Evolutionary conservation across 2,888 invertebrate genomes (phyloP).

Genomic region (Microctonus brassicae): DNA sequence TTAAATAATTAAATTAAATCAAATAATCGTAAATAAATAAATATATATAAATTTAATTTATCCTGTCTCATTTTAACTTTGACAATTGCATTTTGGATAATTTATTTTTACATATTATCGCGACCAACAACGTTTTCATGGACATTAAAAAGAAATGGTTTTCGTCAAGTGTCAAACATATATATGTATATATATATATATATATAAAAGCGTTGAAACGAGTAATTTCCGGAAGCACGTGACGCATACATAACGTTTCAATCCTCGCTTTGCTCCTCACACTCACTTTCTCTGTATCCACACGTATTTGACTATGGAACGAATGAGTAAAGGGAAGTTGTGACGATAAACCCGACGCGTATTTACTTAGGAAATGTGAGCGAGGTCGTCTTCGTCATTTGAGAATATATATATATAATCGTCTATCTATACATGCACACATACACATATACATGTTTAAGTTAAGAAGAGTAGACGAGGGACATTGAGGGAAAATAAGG

Average conservation of each 20-base stretch:
- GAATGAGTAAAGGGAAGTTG: constrained; percentile 2
- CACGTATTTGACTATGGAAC: constrained; percentile 1
- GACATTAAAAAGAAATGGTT: not conserved
- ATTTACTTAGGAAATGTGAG: constrained; percentile 36
- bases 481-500: not conserved
- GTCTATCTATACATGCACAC: not conserved
- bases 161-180: constrained; percentile 19
- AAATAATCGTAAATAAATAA: constrained; percentile 9
- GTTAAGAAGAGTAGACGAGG: constrained; percentile 8
- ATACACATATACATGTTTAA: not conserved
- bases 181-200: too few relatives aligned
- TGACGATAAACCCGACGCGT: constrained; percentile 30
- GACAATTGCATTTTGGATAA: not conserved
- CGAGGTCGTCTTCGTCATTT: constrained; percentile 28
- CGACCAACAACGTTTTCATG: not conserved
- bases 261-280: constrained; percentile 1
- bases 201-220: constrained; percentile 26
- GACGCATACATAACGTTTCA: constrained; percentile 29
- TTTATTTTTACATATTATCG: not conserved
- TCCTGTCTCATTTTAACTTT: too few relatives aligned
- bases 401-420: not conserved
- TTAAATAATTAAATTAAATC: not conserved
- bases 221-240: constrained; percentile 30
- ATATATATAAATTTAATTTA: not conserved
- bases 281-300: constrained; percentile 13